A percentile compares a stretch with the other conserved stretches of the same genome.
Evolutionary conservation across 2,797 vertebrate genomes (phyloP).

Genomic region (Balearica regulorum): DNA sequence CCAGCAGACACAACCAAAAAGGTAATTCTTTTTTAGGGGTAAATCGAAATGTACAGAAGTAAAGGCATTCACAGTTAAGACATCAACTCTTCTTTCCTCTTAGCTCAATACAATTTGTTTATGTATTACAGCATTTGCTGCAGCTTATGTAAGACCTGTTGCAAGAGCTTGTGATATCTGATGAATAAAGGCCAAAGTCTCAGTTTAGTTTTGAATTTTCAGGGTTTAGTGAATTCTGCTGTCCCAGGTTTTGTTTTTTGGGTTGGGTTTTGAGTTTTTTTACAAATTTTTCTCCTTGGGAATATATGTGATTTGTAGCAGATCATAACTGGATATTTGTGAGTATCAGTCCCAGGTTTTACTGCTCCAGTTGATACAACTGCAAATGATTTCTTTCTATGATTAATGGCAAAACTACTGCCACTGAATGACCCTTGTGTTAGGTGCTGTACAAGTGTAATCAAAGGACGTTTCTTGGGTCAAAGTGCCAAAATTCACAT

Average conservation of each 20-base stretch:
- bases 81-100: background rate
- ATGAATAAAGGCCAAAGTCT: constrained; percentile 57
- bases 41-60: background rate
- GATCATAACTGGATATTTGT: too few species aligned
- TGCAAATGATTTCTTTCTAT: background rate
- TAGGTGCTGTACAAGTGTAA: background rate
- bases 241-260: background rate
- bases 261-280: too few species aligned
- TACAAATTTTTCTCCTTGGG: too few species aligned
- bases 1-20: background rate
- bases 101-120: constrained; percentile 19
- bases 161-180: constrained; percentile 21
- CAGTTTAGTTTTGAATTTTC: constrained; percentile 20
- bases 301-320: too few species aligned
- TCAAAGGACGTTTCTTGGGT: background rate
- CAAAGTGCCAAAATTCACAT: background rate
- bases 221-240: background rate
- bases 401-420: background rate
- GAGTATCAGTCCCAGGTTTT: background rate
- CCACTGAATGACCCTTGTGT: background rate
- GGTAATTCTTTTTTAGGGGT: background rate
- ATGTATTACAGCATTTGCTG: constrained; percentile 19
- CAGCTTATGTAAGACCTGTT: constrained; percentile 37
- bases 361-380: background rate
- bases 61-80: background rate